These are phyloP conservation scores for Papilio gigon DNA, from an alignment of 2,888 invertebrate genomes.

Conservation along the genomic window DNA sequence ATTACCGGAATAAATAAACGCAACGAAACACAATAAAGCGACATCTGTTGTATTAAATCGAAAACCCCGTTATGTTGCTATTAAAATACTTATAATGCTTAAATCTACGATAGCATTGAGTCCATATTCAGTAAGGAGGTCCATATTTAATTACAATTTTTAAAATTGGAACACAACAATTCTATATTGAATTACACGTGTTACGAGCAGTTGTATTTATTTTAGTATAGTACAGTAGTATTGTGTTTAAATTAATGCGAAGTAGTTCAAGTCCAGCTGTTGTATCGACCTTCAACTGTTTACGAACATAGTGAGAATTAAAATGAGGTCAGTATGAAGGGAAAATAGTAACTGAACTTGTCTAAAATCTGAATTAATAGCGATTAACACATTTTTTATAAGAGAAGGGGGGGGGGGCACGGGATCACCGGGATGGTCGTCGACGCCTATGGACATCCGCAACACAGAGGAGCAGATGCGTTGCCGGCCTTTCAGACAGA, in stretches of 20 bases:
- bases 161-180: neutral
- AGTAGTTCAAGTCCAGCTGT: constrained; percentile 6
- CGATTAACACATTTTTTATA: neutral
- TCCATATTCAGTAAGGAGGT: neutral
- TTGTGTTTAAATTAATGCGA: neutral
- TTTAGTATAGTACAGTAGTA: too few relatives aligned
- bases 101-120: neutral
- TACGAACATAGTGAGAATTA: constrained; percentile 20
- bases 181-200: neutral
- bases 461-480: too few relatives aligned
- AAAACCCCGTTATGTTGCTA: neutral
- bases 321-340: constrained; percentile 2
- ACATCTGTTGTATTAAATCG: constrained; percentile 10
- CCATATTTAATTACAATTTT: too few relatives aligned
- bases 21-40: constrained; percentile 10
- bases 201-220: too few relatives aligned
- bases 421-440: too few relatives aligned
- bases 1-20: constrained; percentile 22
- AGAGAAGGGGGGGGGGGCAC: too few relatives aligned
- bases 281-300: neutral
- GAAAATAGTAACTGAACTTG: neutral
- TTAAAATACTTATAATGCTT: neutral
- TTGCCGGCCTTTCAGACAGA: too few relatives aligned
- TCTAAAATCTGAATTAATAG: neutral
- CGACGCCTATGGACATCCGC: too few relatives aligned